Conservation (phyloP, 2,888 invertebrate species). For the Lathronympha strigana region DNA sequence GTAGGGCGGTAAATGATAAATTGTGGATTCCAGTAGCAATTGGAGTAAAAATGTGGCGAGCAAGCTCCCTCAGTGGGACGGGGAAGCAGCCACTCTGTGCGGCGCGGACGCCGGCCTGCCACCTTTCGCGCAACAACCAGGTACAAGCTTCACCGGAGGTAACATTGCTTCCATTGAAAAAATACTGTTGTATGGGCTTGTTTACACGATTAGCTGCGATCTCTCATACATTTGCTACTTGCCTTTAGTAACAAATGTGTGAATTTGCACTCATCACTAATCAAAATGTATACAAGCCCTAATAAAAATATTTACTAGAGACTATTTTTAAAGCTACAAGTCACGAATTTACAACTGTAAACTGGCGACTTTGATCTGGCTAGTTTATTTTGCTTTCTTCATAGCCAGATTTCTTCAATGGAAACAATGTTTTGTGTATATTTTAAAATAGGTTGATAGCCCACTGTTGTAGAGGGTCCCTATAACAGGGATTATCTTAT, state of each 20-base stretch:
- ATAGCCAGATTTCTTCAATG: neutral
- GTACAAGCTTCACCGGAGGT: constrained; percentile 16
- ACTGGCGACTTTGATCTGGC: neutral
- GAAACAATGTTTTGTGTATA: neutral
- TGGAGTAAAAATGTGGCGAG: constrained; percentile 74
- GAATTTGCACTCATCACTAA: neutral
- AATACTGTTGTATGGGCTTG: neutral
- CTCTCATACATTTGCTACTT: neutral
- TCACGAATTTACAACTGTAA: neutral
- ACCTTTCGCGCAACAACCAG: constrained; percentile 52
- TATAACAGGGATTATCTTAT: too few relatives aligned
- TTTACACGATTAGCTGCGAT: neutral
- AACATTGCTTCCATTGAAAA: neutral
- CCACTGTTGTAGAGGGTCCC: too few relatives aligned
- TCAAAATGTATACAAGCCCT: neutral
- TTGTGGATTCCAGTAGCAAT: constrained; percentile 78
- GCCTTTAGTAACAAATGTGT: too few relatives aligned
- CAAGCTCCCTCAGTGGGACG: constrained; percentile 77
- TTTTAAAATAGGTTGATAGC: too few relatives aligned
- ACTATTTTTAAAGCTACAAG: neutral
- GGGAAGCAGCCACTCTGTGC: constrained; percentile 74
- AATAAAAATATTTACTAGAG: neutral
- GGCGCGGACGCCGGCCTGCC: constrained; percentile 65
- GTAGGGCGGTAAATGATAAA: constrained; percentile 42
- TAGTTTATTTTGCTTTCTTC: neutral